Evolutionary conservation across 1,140 invertebrate genomes (phyloP).

Genomic region (Vanessa atalanta): DNA sequence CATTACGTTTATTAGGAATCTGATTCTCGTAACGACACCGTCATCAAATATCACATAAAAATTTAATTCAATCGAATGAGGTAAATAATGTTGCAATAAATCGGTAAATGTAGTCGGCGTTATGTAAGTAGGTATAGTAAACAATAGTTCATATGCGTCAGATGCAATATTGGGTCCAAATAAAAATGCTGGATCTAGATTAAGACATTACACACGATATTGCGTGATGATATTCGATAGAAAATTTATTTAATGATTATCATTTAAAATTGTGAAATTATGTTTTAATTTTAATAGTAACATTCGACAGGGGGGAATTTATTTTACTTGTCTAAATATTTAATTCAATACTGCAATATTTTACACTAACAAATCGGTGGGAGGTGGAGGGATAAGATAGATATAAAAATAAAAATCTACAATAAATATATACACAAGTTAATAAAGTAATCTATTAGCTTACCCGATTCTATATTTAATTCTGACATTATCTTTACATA

Average conservation of each 20-base stretch:
- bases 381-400: too few species aligned
- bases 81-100: constrained; percentile 15
- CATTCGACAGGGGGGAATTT: too few species aligned
- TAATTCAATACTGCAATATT: too few species aligned
- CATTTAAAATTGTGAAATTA: too few species aligned
- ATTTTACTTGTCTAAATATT: too few species aligned
- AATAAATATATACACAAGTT: neutral
- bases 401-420: too few species aligned
- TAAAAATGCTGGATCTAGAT: neutral
- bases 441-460: constrained; percentile 14
- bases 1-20: constrained; percentile 20
- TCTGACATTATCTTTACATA: constrained; percentile 17
- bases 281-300: too few species aligned
- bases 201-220: neutral
- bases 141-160: neutral
- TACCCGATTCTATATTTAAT: constrained; percentile 18
- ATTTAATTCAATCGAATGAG: constrained; percentile 17
- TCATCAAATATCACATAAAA: constrained; percentile 24
- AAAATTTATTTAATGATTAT: too few species aligned
- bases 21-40: constrained; percentile 20
- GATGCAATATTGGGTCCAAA: neutral
- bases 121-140: constrained; percentile 4
- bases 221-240: neutral
- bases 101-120: neutral
- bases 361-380: too few species aligned